Evolutionary conservation across 2,113 vertebrate genomes (phyloP).

Genomic region (Caranx ignobilis): DNA sequence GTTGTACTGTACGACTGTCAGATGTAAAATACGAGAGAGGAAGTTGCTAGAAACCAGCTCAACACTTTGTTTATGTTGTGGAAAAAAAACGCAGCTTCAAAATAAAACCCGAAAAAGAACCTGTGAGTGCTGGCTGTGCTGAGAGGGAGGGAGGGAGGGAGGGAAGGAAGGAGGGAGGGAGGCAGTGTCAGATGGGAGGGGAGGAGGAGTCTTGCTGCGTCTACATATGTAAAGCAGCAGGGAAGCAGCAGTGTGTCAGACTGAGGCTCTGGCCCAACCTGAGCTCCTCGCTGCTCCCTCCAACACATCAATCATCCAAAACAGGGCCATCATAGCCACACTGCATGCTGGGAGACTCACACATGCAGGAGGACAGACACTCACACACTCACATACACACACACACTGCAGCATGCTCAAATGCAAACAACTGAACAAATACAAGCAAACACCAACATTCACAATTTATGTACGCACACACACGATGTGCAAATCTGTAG

Average conservation of each 20-base stretch:
- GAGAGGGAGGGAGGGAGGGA: constrained; percentile 3
- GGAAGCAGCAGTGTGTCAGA: constrained; percentile 82
- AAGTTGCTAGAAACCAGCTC: constrained; percentile 29
- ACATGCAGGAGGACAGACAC: not conserved
- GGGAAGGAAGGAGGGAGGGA: constrained; percentile 69
- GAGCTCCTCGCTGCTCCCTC: constrained; percentile 77
- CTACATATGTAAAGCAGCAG: constrained; percentile 88
- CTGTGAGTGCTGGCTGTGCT: constrained; percentile 58
- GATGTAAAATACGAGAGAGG: constrained; percentile 25
- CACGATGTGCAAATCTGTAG: not conserved
- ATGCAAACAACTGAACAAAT: constrained; percentile 38
- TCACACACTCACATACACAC: not conserved
- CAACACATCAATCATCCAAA: constrained; percentile 85
- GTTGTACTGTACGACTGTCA: too few relatives aligned
- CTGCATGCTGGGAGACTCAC: constrained; percentile 72
- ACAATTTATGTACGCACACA: not conserved
- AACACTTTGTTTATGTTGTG: constrained; percentile 16
- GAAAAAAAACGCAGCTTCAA: constrained; percentile 50
- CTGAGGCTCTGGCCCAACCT: constrained; percentile 82
- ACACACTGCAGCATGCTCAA: constrained; percentile 27
- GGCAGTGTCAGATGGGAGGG: constrained; percentile 72
- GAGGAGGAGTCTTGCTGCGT: constrained; percentile 81
- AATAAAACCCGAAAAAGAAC: constrained; percentile 61
- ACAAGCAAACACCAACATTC: constrained; percentile 22
- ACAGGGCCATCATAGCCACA: constrained; percentile 76